Conservation (phyloP, 2,797 vertebrate genomes). For the Chrysolophus pictus region DNA sequence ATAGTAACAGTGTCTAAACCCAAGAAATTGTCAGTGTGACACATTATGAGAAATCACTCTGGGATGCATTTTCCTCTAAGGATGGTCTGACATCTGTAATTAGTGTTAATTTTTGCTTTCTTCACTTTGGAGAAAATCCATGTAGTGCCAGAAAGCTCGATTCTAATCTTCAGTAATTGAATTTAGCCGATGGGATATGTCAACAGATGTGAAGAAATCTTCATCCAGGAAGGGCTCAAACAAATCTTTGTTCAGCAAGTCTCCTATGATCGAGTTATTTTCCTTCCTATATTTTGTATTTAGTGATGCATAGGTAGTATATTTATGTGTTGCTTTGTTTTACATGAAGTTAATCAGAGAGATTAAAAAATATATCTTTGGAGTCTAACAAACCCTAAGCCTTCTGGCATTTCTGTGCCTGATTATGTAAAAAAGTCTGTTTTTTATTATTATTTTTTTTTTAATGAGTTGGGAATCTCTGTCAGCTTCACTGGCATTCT, state of each 20-base stretch:
- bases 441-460: neutral
- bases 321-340: neutral
- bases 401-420: neutral
- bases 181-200: neutral
- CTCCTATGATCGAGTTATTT: neutral
- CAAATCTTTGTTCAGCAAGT: neutral
- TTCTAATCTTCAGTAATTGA: neutral
- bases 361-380: neutral
- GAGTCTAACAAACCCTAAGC: neutral
- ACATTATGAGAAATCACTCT: neutral
- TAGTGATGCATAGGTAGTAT: neutral
- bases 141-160: neutral
- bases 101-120: constrained; percentile 15
- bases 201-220: neutral
- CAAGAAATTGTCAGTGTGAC: neutral
- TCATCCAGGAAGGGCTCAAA: neutral
- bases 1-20: neutral
- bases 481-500: neutral
- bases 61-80: neutral
- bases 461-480: constrained; percentile 10
- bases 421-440: neutral
- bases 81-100: neutral
- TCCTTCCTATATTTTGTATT: neutral
- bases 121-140: neutral
- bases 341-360: neutral